Conservation (phyloP, 2,113 vertebrate genomes). For the Haplochromis burtoni region DNA sequence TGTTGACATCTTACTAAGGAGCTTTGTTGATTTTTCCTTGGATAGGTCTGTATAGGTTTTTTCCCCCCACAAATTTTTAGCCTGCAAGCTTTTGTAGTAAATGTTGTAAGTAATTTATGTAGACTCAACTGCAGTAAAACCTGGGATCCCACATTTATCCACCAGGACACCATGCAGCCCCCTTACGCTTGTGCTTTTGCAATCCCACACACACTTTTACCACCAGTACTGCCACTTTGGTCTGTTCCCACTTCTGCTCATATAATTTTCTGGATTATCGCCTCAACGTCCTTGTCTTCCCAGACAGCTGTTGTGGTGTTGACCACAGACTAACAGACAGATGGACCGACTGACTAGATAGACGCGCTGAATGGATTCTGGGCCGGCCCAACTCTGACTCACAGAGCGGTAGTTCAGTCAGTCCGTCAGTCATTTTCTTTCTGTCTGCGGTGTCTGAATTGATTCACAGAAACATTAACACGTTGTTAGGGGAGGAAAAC, state of each 20-base stretch:
- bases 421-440: conserved; percentile 23
- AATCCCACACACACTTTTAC: neutral
- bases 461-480: conserved; percentile 49
- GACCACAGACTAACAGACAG: conserved; percentile 10
- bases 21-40: neutral
- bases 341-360: neutral
- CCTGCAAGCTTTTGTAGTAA: neutral
- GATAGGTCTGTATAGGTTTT: neutral
- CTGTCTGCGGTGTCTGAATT: conserved; percentile 36
- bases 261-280: conserved; percentile 37
- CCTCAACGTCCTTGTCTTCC: conserved; percentile 8
- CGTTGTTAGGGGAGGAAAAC: conserved; percentile 30
- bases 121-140: neutral
- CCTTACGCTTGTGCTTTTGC: neutral
- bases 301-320: conserved; percentile 21
- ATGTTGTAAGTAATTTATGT: neutral
- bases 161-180: neutral
- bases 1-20: neutral
- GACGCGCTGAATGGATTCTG: neutral
- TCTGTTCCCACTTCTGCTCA: conserved; percentile 8
- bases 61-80: accelerated
- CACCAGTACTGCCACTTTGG: neutral
- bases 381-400: conserved; percentile 21
- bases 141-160: neutral
- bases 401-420: conserved; percentile 14